These are phyloP conservation scores for Spinibarbus caldwelli DNA, from an alignment of 2,797 vertebrate species.

Conservation along the genomic window DNA sequence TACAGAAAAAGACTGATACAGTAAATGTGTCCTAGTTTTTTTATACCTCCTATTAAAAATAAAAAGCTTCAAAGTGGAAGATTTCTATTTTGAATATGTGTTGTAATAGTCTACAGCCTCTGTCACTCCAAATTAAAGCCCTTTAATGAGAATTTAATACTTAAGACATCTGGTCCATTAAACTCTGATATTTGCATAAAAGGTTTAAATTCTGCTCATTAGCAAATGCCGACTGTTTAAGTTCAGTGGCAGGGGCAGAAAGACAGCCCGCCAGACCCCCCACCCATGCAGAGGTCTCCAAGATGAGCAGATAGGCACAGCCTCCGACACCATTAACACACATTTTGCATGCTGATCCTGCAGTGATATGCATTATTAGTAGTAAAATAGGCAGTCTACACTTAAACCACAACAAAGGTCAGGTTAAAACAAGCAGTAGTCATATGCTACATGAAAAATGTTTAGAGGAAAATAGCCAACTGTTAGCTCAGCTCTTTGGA, in stretches of 20 bases:
- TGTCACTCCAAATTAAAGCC: constrained; percentile 73
- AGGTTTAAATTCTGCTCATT: constrained; percentile 70
- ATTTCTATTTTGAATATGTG: constrained; percentile 50
- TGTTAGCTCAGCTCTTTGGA: neutral
- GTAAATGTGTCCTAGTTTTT: constrained; percentile 57
- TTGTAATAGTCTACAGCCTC: constrained; percentile 66
- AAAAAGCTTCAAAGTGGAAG: too few species aligned
- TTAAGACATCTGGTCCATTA: constrained; percentile 75
- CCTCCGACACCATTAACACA: constrained; percentile 52
- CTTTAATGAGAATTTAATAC: constrained; percentile 67
- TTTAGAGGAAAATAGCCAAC: neutral
- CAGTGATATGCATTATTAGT: constrained; percentile 41
- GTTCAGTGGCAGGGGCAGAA: constrained; percentile 44
- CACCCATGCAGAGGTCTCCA: constrained; percentile 20
- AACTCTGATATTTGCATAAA: constrained; percentile 72
- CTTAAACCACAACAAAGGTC: constrained; percentile 15
- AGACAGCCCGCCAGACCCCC: constrained; percentile 35
- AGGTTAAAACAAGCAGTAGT: neutral
- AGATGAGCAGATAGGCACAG: constrained; percentile 22
- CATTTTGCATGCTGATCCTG: constrained; percentile 18
- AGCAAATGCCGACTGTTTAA: constrained; percentile 62
- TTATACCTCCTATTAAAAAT: constrained; percentile 32
- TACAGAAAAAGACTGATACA: constrained; percentile 19
- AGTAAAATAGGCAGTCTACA: neutral
- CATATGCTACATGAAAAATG: neutral